phyloP scores from a whole-genome alignment of 2,113 vertebrate species.

The Neogale vison region DNA sequence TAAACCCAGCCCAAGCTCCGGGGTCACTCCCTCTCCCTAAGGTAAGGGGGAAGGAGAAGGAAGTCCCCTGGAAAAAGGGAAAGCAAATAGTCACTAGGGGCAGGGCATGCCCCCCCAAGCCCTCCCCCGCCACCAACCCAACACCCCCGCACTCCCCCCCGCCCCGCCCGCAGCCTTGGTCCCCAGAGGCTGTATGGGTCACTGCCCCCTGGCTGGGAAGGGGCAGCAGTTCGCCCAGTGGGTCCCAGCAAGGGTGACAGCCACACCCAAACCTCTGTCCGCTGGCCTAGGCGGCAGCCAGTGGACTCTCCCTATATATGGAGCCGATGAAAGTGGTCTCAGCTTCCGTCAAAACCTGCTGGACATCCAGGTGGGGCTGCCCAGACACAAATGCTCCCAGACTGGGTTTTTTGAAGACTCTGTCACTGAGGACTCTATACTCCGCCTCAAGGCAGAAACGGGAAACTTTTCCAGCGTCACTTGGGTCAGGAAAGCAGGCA shows the following conservation, averaged over 20 bases:
- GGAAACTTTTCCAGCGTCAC: not conserved
- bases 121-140: no score
- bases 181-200: not conserved
- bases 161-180: not conserved
- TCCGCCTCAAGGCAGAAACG: not conserved
- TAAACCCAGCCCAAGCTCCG: not conserved
- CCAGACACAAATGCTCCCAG: not conserved
- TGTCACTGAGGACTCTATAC: not conserved
- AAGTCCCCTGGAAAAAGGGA: not conserved
- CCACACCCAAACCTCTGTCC: not conserved
- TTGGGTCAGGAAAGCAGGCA: not conserved
- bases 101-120: rapidly evolving
- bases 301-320: not conserved
- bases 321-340: not conserved
- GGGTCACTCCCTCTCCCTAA: not conserved
- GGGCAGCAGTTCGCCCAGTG: not conserved
- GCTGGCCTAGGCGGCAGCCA: no score
- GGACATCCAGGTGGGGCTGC: not conserved
- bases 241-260: not conserved
- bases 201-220: not conserved
- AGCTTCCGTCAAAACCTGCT: not conserved
- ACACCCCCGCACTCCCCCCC: no score
- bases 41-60: not conserved
- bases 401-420: not conserved
- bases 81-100: not conserved